Conservation (phyloP, 2,113 vertebrate genomes). For the Oreamnos americanus region DNA sequence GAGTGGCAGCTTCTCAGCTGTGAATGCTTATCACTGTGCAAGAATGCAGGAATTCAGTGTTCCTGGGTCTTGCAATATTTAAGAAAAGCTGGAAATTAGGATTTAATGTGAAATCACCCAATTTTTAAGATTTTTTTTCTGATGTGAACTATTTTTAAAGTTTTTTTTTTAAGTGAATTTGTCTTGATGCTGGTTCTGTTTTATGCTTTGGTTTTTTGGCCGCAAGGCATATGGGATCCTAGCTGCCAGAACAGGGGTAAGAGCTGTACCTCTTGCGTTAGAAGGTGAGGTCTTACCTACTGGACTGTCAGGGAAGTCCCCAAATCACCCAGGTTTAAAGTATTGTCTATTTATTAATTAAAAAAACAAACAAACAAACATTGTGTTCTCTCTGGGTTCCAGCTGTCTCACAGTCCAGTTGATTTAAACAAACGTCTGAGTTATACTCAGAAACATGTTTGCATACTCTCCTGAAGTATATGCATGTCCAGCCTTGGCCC, state of each 20-base stretch:
- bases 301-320: background rate
- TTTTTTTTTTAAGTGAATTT: background rate
- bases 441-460: background rate
- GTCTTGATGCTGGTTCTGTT: background rate
- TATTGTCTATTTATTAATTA: background rate
- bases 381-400: background rate
- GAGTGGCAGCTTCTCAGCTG: background rate
- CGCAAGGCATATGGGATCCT: background rate
- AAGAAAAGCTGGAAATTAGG: background rate
- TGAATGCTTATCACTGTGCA: background rate
- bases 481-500: background rate
- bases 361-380: background rate
- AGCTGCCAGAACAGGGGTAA: background rate
- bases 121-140: background rate
- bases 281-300: background rate
- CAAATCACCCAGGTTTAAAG: background rate
- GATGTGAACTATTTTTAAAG: background rate
- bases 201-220: background rate
- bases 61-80: background rate
- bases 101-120: background rate
- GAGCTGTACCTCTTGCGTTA: background rate
- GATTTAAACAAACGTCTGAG: conserved; percentile 10
- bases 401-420: background rate
- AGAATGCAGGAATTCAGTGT: background rate
- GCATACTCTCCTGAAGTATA: background rate